Conservation (phyloP, 2,113 vertebrate genomes). For the Balaenoptera acutorostrata region DNA sequence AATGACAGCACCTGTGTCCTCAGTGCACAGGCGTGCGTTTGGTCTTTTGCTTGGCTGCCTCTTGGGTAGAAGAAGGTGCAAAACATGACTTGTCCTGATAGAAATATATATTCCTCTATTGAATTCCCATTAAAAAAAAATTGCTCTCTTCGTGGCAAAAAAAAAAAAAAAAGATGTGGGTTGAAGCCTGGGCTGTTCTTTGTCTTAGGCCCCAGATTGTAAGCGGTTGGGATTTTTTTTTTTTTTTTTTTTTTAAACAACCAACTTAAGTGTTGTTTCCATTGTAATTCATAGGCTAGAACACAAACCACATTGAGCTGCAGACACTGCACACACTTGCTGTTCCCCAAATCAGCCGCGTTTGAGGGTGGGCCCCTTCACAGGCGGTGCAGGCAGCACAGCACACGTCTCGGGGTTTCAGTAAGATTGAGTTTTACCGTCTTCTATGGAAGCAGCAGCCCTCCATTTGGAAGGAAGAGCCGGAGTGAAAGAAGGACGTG, state of each 20-base stretch:
- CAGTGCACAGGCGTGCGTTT: background rate
- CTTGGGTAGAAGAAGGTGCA: background rate
- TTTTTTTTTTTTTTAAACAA: background rate
- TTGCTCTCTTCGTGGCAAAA: background rate
- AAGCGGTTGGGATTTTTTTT: background rate
- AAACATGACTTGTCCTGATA: background rate
- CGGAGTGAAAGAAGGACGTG: rapidly evolving
- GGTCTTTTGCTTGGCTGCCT: background rate
- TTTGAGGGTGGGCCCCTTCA: rapidly evolving
- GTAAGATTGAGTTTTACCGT: background rate
- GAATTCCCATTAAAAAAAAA: background rate
- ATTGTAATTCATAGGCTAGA: background rate
- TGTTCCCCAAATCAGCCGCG: background rate
- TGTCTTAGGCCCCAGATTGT: background rate
- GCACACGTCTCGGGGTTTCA: background rate
- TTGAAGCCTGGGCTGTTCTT: background rate
- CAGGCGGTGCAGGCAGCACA: rapidly evolving
- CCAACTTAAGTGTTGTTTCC: background rate
- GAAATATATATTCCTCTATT: background rate
- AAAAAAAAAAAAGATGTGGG: background rate
- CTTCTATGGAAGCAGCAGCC: rapidly evolving
- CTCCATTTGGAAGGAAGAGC: background rate
- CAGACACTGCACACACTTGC: background rate
- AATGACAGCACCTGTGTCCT: background rate
- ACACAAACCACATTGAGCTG: background rate